These are phyloP conservation scores for Onychostoma macrolepis DNA, from an alignment of 2,113 vertebrate species.

Conservation along the genomic window DNA sequence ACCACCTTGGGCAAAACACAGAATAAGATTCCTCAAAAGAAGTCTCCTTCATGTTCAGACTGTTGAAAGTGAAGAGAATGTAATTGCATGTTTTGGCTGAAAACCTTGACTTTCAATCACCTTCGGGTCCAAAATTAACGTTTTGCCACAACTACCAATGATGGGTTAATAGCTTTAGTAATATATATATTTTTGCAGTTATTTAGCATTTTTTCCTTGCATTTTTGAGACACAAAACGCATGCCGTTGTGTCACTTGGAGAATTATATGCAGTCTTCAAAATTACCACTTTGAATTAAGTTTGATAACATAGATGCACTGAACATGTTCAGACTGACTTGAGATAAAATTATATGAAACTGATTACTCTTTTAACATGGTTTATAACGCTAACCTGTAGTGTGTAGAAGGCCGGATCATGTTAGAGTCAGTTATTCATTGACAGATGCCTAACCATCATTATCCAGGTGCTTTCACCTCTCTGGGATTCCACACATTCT, in stretches of 20 bases:
- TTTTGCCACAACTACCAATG: not conserved
- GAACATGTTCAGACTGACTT: not conserved
- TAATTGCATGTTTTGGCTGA: slow-evolving; percentile 5
- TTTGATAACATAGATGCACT: not conserved
- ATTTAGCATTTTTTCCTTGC: not conserved
- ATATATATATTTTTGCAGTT: not conserved
- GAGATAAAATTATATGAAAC: not conserved
- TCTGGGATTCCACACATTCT: slow-evolving; percentile 69
- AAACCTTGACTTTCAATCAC: not conserved
- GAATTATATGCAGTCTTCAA: too few relatives aligned
- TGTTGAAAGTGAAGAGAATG: slow-evolving; percentile 42
- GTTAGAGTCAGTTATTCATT: slow-evolving; percentile 47
- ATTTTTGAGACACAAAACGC: not conserved
- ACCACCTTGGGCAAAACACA: slow-evolving; percentile 29
- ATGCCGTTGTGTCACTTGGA: too few relatives aligned
- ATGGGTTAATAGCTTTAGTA: not conserved
- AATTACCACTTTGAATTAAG: too few relatives aligned
- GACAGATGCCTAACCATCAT: slow-evolving; percentile 60
- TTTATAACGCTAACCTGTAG: not conserved
- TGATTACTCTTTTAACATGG: not conserved
- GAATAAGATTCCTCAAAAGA: slow-evolving; percentile 24
- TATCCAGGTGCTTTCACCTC: slow-evolving; percentile 73
- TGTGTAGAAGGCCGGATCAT: slow-evolving; percentile 15
- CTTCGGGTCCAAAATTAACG: not conserved
- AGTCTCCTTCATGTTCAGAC: slow-evolving; percentile 43